These are phyloP conservation scores for Xestia rhomboidea DNA, from an alignment of 2,888 invertebrate genomes.

Conservation along the genomic window DNA sequence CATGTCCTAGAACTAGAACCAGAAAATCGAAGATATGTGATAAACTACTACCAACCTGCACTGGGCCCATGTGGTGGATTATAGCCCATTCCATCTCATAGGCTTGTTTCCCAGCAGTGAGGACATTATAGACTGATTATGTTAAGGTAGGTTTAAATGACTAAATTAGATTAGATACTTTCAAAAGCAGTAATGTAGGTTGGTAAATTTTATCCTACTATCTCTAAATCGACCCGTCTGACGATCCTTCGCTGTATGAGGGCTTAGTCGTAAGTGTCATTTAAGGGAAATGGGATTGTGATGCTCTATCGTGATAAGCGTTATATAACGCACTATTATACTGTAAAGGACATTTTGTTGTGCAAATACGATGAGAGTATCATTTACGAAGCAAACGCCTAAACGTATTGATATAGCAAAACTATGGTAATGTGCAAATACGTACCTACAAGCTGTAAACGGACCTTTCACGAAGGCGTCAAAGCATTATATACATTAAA, in stretches of 20 bases:
- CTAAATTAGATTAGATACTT: neutral
- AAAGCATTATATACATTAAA: no score
- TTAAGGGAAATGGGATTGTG: constrained; percentile 51
- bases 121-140: no score
- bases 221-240: constrained; percentile 16
- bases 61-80: no score
- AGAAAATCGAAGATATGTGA: no score
- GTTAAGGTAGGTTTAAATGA: neutral
- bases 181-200: neutral
- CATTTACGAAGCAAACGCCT: constrained; percentile 10
- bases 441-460: neutral
- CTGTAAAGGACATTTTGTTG: neutral
- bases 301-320: constrained; percentile 44
- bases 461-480: no score
- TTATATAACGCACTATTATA: constrained; percentile 8
- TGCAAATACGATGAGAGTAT: constrained; percentile 1
- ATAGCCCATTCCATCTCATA: no score
- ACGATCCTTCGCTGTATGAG: neutral
- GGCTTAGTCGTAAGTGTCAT: constrained; percentile 21
- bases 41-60: no score
- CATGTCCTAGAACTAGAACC: no score
- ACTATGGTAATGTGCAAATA: neutral
- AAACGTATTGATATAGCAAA: constrained; percentile 8
- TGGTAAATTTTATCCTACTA: neutral
- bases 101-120: no score